Base-by-base conservation (phyloP, 1,140 invertebrate species). In the Paralvinella palmiformis region DNA sequence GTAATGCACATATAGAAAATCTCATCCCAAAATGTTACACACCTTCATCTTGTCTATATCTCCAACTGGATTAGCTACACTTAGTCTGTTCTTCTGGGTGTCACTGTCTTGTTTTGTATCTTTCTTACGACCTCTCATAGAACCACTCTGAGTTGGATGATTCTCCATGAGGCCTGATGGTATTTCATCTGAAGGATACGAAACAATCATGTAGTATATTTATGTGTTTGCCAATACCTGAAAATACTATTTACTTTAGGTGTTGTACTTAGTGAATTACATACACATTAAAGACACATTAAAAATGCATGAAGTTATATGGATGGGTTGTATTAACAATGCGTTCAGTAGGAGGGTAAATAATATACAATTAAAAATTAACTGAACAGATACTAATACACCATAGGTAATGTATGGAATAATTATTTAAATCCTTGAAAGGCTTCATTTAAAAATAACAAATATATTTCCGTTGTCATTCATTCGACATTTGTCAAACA, bases 31-130 rank as follows among this genome's bases (percentile, higher is more conserved):
- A 55, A 45, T 35, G n/a, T n/a, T n/a, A n/a, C n/a, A 33, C 73
- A 87, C 89, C 84, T 95, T 96, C 94, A 98, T 97, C 80, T 95
- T 98, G 78, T 98, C 94, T 1, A 98, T 94, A 75, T 98, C 94
- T 77, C 96, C 93, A 73, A 88, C 88, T 31, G 17, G 32, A 59
- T 44, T 29, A 44, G 29, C 27, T 24, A 32, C 5, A 33, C 33
- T 20, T 24, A 63, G 17, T 27, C 45, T 56, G 24, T 66, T 22
- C 29, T 15, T 32, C 22, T 48, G 6, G 50, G 22, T 33, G 24
- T 32, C 44, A 37, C 44, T 36, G 22, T 60, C 48, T 56, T 29
- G n/a, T 58, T 57, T 41, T 65, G 22, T 50, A 41, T 57, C 55
- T 36, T 20, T 45, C 48, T 22, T 32, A 45, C 50, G 32, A 41